A percentile compares a stretch with the other conserved stretches of the same genome.
These are phyloP conservation scores for Corydoras maculifer DNA, from an alignment of 2,113 vertebrate genomes.

Conservation along the genomic window DNA sequence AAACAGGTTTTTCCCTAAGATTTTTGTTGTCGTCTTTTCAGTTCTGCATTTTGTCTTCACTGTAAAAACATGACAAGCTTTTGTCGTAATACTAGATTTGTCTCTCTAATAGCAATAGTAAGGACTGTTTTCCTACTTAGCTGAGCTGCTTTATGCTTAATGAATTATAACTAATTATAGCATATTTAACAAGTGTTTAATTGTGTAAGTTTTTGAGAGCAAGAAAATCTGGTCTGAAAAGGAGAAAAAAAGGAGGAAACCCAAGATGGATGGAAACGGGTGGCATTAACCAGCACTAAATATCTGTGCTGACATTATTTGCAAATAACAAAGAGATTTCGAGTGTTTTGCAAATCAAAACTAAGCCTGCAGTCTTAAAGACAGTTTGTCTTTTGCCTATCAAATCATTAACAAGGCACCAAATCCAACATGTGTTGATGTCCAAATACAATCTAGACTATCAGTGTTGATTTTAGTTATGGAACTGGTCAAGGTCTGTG, in stretches of 20 bases:
- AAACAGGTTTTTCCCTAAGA: too few species aligned
- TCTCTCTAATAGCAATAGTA: too few species aligned
- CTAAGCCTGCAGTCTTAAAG: neutral
- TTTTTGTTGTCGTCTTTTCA: too few species aligned
- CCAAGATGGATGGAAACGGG: neutral
- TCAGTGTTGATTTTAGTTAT: neutral
- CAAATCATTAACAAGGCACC: neutral
- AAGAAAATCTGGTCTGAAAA: too few species aligned
- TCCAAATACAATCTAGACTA: neutral
- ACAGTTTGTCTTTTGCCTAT: neutral
- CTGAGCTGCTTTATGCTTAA: too few species aligned
- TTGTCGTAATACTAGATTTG: too few species aligned
- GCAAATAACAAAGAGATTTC: neutral
- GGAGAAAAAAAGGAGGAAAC: neutral
- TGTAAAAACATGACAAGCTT: too few species aligned
- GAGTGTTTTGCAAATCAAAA: neutral
- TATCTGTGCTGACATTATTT: neutral
- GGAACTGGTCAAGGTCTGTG: neutral
- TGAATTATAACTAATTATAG: too few species aligned
- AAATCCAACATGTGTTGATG: neutral
- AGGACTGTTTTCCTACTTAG: too few species aligned
- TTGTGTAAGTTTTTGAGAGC: too few species aligned
- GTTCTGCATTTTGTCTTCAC: too few species aligned
- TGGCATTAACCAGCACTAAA: neutral
- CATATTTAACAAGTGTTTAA: too few species aligned